These are phyloP conservation scores for Leptopilina clavipes DNA, from an alignment of 1,140 invertebrate species.

Conservation along the genomic window DNA sequence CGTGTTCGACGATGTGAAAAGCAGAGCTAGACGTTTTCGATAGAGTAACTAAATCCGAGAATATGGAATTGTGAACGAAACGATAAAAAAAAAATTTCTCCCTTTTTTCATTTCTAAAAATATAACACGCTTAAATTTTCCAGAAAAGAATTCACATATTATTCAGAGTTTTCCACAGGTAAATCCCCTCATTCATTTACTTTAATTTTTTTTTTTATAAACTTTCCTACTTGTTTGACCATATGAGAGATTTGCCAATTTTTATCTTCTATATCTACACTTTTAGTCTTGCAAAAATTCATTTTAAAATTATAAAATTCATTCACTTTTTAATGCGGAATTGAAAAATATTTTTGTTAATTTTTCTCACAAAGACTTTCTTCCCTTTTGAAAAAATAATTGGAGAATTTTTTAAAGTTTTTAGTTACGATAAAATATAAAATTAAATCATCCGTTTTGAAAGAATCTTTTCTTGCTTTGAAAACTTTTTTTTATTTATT, in stretches of 20 bases:
- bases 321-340: no score
- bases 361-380: no score
- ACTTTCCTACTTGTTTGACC: slow-evolving; percentile 42
- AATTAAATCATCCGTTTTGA: no score
- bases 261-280: slow-evolving; percentile 40
- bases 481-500: no score
- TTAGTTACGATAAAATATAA: no score
- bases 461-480: no score
- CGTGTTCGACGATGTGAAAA: slow-evolving; percentile 18
- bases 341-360: no score
- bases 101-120: not conserved
- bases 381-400: no score
- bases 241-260: slow-evolving; percentile 40
- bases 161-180: slow-evolving; percentile 29
- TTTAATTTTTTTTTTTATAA: slow-evolving; percentile 39
- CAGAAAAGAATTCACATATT: slow-evolving; percentile 37
- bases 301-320: no score
- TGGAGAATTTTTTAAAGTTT: no score
- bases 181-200: slow-evolving; percentile 36
- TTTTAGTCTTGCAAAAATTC: not conserved
- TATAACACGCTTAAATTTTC: slow-evolving; percentile 43
- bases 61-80: slow-evolving; percentile 13
- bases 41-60: slow-evolving; percentile 19
- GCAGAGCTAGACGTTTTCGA: slow-evolving; percentile 3
- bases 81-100: not conserved